These are phyloP conservation scores for Cosmia trapezina DNA, from an alignment of 2,888 invertebrate genomes.

Conservation along the genomic window DNA sequence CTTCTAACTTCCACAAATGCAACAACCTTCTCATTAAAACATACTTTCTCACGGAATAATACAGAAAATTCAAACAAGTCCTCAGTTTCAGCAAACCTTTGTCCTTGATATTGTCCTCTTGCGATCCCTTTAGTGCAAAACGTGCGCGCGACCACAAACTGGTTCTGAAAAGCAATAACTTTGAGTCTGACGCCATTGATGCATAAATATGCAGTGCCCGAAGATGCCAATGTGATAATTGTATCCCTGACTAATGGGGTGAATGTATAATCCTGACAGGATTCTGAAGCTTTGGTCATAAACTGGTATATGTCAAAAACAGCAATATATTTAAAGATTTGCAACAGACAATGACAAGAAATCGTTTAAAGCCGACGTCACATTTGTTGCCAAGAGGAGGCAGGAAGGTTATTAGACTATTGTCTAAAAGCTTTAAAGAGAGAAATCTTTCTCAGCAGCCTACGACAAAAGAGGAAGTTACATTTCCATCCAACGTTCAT, in stretches of 20 bases:
- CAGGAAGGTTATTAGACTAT: slow-evolving; percentile 44
- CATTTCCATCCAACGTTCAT: slow-evolving; percentile 35
- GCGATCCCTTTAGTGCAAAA: slow-evolving; percentile 49
- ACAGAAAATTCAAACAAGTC: slow-evolving; percentile 20
- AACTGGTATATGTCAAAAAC: slow-evolving; percentile 19
- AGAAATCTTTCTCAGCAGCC: slow-evolving; percentile 52
- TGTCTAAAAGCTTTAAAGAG: slow-evolving; percentile 42
- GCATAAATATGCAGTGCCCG: slow-evolving; percentile 72
- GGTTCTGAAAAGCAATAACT: slow-evolving; percentile 72
- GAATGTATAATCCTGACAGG: slow-evolving; percentile 29
- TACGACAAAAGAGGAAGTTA: slow-evolving; percentile 37
- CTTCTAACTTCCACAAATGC: background rate
- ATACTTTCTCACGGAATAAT: background rate
- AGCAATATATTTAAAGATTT: slow-evolving; percentile 19
- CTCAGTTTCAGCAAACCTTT: slow-evolving; percentile 39
- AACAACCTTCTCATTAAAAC: background rate
- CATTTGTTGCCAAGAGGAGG: background rate
- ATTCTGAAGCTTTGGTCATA: slow-evolving; percentile 23
- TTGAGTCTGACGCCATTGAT: slow-evolving; percentile 71
- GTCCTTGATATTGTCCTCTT: slow-evolving; percentile 68
- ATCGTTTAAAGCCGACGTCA: slow-evolving; percentile 1
- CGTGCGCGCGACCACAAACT: slow-evolving; percentile 66
- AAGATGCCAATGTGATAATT: slow-evolving; percentile 68
- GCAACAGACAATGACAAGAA: slow-evolving; percentile 9
- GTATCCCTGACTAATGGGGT: slow-evolving; percentile 55